Conservation (phyloP, 2,797 vertebrate genomes). For the Apogon talboti region DNA sequence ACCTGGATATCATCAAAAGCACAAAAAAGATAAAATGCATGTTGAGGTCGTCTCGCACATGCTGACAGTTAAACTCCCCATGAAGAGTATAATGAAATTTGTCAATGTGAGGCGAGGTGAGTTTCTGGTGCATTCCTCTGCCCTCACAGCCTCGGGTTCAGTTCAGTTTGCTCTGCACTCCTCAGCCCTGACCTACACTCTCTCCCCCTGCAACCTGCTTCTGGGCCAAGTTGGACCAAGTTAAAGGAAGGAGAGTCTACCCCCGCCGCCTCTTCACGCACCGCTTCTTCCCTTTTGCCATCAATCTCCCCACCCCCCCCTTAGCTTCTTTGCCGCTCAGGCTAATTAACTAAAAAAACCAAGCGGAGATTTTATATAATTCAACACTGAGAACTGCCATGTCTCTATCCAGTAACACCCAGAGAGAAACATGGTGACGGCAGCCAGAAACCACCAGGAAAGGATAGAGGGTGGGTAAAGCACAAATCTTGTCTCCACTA, state of each 20-base stretch:
- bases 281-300: constrained; percentile 52
- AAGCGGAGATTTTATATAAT: constrained; percentile 83
- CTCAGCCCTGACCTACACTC: constrained; percentile 64
- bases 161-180: constrained; percentile 38
- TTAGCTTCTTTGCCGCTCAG: constrained; percentile 44
- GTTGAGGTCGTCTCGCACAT: constrained; percentile 44
- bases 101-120: constrained; percentile 40
- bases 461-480: constrained; percentile 25
- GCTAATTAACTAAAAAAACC: constrained; percentile 82
- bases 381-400: constrained; percentile 75
- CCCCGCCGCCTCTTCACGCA: constrained; percentile 39
- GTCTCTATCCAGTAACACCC: constrained; percentile 73
- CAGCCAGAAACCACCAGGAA: constrained; percentile 68
- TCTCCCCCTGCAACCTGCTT: constrained; percentile 67
- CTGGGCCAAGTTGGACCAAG: constrained; percentile 81
- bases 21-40: constrained; percentile 30
- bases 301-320: constrained; percentile 46
- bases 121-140: constrained; percentile 44
- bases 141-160: constrained; percentile 49
- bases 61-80: constrained; percentile 39
- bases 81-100: constrained; percentile 37
- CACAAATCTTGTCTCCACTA: constrained; percentile 29
- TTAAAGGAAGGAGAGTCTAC: constrained; percentile 76
- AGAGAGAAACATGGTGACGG: constrained; percentile 65
- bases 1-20: constrained; percentile 31